Conservation (phyloP, 2,797 vertebrate species). For the Eupleurogrammus muticus region DNA sequence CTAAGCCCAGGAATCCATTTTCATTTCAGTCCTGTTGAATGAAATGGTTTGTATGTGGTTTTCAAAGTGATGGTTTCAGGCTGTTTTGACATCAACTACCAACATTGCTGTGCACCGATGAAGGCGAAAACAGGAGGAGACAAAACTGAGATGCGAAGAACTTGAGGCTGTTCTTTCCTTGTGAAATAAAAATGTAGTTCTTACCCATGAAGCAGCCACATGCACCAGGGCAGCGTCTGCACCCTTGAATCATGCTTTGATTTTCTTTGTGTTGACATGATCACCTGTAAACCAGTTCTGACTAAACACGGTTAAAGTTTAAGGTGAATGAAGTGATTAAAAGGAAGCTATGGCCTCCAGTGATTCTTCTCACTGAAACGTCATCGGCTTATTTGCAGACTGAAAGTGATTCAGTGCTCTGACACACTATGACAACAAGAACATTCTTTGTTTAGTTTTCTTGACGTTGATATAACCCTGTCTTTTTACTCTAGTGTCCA, state of each 20-base stretch:
- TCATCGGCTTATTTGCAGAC: slow-evolving; percentile 30
- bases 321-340: slow-evolving; percentile 27
- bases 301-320: slow-evolving; percentile 7
- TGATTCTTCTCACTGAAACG: slow-evolving; percentile 40
- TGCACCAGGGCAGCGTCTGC: background rate
- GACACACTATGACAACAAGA: slow-evolving; percentile 40
- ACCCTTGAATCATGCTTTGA: background rate
- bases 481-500: slow-evolving; percentile 7
- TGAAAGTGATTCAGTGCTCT: slow-evolving; percentile 51
- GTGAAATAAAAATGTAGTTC: background rate
- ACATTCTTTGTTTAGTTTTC: slow-evolving; percentile 2
- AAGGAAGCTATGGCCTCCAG: slow-evolving; percentile 8
- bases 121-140: slow-evolving; percentile 10
- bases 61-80: slow-evolving; percentile 24
- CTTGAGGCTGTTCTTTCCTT: background rate
- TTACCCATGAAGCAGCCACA: background rate
- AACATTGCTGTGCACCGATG: background rate
- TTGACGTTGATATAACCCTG: slow-evolving; percentile 4
- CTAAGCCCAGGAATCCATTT: slow-evolving; percentile 24
- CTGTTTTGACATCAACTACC: slow-evolving; percentile 27
- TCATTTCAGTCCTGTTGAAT: slow-evolving; percentile 10
- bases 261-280: slow-evolving; percentile 10
- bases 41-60: slow-evolving; percentile 27
- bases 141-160: background rate
- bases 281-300: background rate